Evolutionary conservation across 2,888 invertebrate species (phyloP).

Genomic region (Diaprepes abbreviatus): DNA sequence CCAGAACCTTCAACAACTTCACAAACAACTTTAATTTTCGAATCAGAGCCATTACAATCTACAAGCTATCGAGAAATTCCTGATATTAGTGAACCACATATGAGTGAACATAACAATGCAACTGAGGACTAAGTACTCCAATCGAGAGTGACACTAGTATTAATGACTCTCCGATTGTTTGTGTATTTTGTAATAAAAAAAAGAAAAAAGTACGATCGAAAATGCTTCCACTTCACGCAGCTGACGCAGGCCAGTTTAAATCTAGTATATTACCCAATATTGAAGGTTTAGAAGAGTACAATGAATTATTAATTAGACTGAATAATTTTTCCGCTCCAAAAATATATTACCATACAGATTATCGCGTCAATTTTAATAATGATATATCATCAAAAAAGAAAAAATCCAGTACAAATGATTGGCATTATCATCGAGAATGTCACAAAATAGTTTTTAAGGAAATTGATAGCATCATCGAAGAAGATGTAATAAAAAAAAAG

Average conservation of each 20-base stretch:
- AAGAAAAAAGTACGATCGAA: neutral
- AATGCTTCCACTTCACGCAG: neutral
- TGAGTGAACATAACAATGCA: too few relatives aligned
- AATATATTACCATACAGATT: neutral
- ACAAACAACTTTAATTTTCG: too few relatives aligned
- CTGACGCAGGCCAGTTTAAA: neutral
- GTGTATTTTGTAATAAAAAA: neutral
- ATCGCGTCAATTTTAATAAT: neutral
- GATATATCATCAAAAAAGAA: neutral
- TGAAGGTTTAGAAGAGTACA: neutral
- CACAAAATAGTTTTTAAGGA: neutral
- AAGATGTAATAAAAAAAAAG: conserved; percentile 1
- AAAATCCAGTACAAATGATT: neutral
- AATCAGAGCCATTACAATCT: too few relatives aligned
- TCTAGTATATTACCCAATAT: neutral
- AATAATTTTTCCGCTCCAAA: neutral
- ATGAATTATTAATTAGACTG: neutral
- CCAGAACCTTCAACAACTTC: too few relatives aligned
- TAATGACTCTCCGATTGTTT: neutral
- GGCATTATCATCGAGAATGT: neutral
- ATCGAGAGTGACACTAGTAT: neutral
- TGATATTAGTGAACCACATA: too few relatives aligned
- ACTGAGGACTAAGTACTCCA: neutral
- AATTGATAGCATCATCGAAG: neutral
- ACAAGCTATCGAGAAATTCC: too few relatives aligned